Conservation (phyloP, 2,888 invertebrate genomes). For the Nymphalis urticae region DNA sequence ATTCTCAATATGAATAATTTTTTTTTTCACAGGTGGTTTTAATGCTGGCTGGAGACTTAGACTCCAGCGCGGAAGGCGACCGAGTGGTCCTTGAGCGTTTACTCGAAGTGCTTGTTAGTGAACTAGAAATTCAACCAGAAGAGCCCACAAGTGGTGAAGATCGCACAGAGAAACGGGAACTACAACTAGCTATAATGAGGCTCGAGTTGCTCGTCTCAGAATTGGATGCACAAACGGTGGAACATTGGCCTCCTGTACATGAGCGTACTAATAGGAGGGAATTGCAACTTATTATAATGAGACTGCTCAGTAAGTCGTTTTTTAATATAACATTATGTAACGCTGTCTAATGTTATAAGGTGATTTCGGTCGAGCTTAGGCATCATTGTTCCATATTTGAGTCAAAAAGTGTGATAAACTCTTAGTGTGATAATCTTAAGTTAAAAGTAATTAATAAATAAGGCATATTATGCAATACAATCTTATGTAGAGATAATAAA, state of each 20-base stretch:
- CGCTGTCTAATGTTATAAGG: too few relatives aligned
- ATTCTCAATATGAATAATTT: too few relatives aligned
- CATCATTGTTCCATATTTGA: too few relatives aligned
- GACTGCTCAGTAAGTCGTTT: conserved; percentile 87
- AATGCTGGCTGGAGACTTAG: conserved; percentile 94
- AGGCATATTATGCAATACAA: too few relatives aligned
- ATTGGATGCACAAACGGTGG: conserved; percentile 83
- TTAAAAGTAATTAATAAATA: too few relatives aligned
- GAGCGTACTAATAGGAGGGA: conserved; percentile 89
- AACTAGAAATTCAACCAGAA: conserved; percentile 84
- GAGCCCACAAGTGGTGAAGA: conserved; percentile 68
- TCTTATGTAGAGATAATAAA: too few relatives aligned
- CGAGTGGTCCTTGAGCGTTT: conserved; percentile 88
- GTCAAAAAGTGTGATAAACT: too few relatives aligned
- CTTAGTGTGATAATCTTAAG: too few relatives aligned
- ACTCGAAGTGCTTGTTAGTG: conserved; percentile 86
- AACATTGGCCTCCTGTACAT: conserved; percentile 75
- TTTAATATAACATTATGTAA: conserved; percentile 17
- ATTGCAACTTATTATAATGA: conserved; percentile 92
- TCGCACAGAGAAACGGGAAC: conserved; percentile 88
- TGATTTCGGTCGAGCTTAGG: too few relatives aligned
- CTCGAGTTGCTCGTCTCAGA: conserved; percentile 87
- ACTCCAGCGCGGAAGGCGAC: conserved; percentile 91
- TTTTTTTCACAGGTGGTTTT: conserved; percentile 84
- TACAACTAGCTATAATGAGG: conserved; percentile 93